Evolutionary conservation across 2,888 invertebrate genomes (phyloP).

Genomic region (Pyrgus malvae): DNA sequence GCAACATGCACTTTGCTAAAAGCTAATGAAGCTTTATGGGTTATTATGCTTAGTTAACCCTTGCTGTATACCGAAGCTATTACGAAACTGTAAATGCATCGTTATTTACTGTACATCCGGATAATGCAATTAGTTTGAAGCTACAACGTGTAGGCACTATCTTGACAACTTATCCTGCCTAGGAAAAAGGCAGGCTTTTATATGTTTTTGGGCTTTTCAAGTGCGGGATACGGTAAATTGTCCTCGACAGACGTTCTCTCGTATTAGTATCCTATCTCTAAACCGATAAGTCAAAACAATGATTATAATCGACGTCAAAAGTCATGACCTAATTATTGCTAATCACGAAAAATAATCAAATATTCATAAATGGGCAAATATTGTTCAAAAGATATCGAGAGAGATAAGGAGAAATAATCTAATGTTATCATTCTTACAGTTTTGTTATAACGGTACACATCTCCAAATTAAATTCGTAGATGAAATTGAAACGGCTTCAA

Average conservation of each 20-base stretch:
- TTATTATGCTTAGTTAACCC: neutral
- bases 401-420: neutral
- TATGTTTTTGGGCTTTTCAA: too few species aligned
- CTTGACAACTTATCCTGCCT: too few species aligned
- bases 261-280: too few species aligned
- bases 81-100: neutral
- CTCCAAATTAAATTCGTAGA: conserved; percentile 19
- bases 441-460: neutral
- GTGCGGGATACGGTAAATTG: too few species aligned
- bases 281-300: too few species aligned
- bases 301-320: too few species aligned
- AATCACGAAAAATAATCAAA: too few species aligned
- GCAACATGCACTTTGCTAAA: conserved; percentile 6
- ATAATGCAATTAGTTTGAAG: conserved; percentile 12
- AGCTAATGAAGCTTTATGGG: conserved; percentile 4
- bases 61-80: neutral
- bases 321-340: too few species aligned
- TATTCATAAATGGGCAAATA: too few species aligned
- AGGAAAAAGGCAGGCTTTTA: too few species aligned
- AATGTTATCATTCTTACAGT: neutral
- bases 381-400: too few species aligned
- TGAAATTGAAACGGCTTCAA: conserved; percentile 32
- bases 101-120: neutral
- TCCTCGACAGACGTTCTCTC: too few species aligned
- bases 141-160: neutral